Conservation (phyloP, 2,797 vertebrate species). For the Crossoptilon crossoptilon region DNA sequence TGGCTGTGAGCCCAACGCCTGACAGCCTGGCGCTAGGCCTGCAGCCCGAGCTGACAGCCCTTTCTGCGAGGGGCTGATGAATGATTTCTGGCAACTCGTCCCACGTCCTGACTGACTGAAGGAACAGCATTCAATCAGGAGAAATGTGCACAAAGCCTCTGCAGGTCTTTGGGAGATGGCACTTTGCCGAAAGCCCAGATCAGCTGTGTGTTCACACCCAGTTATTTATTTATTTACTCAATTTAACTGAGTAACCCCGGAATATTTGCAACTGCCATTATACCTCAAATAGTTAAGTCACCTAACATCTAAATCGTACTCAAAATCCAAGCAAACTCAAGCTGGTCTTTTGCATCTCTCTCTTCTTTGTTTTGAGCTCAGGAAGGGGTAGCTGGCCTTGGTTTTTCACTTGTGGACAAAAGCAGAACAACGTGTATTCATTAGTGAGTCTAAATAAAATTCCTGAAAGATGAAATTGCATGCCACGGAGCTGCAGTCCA, state of each 20-base stretch:
- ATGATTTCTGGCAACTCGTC: slow-evolving; percentile 87
- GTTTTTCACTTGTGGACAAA: slow-evolving; percentile 9
- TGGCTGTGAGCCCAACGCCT: slow-evolving; percentile 90
- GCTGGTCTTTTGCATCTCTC: not conserved
- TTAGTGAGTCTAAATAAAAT: slow-evolving; percentile 2
- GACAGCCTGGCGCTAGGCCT: slow-evolving; percentile 90
- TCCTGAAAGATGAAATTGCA: slow-evolving; percentile 46
- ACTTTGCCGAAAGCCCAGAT: slow-evolving; percentile 14
- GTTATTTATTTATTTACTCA: not conserved
- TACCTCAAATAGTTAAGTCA: not conserved
- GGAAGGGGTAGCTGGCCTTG: not conserved
- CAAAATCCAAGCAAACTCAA: not conserved
- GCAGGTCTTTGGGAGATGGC: slow-evolving; percentile 3
- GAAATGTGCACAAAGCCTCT: slow-evolving; percentile 46
- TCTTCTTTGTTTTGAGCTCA: not conserved
- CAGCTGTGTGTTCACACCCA: slow-evolving; percentile 33
- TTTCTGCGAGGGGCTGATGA: slow-evolving; percentile 89
- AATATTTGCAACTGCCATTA: not conserved
- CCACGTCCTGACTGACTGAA: slow-evolving; percentile 74
- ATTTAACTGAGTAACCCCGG: not conserved
- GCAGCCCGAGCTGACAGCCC: slow-evolving; percentile 86
- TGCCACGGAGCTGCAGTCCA: not conserved
- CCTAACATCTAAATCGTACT: not conserved
- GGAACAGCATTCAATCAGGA: slow-evolving; percentile 73
- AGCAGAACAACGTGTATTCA: not conserved